These are phyloP conservation scores for Uromys caudimaculatus DNA, from an alignment of 2,797 vertebrate species.

Conservation along the genomic window DNA sequence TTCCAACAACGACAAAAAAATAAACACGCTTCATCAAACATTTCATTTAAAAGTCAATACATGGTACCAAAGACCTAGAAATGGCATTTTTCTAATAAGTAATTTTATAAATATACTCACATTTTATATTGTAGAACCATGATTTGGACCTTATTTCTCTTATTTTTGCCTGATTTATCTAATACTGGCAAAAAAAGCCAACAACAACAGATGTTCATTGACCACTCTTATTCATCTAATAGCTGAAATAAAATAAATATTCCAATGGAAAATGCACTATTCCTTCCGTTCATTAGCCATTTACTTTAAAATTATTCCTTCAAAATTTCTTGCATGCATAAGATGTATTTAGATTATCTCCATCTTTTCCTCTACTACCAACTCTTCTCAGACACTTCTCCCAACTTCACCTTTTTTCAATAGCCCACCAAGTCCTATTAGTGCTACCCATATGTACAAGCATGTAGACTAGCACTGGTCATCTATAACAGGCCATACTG, in stretches of 20 bases:
- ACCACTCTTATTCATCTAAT: neutral
- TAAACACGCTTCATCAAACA: neutral
- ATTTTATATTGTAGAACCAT: slow-evolving; percentile 20
- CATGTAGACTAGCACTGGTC: neutral
- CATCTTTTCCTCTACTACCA: neutral
- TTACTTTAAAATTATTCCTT: neutral
- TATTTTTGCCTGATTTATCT: neutral
- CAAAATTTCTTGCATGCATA: neutral
- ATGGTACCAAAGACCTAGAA: neutral
- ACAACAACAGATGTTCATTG: neutral
- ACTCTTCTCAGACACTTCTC: neutral
- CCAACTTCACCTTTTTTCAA: neutral
- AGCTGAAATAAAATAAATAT: neutral
- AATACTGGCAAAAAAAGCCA: neutral
- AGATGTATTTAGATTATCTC: neutral
- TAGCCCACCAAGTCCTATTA: neutral
- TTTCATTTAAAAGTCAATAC: slow-evolving; percentile 1
- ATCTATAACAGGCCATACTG: neutral
- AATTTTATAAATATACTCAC: neutral
- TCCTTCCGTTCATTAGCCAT: neutral
- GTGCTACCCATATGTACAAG: neutral
- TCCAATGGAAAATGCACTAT: neutral
- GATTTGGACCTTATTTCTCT: neutral
- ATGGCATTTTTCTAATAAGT: neutral
- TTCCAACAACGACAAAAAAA: neutral